Percentiles rank a stretch among this genome's conserved stretches.
Evolutionary conservation across 2,888 invertebrate species (phyloP).

Genomic region (Hybos culiciformis): DNA sequence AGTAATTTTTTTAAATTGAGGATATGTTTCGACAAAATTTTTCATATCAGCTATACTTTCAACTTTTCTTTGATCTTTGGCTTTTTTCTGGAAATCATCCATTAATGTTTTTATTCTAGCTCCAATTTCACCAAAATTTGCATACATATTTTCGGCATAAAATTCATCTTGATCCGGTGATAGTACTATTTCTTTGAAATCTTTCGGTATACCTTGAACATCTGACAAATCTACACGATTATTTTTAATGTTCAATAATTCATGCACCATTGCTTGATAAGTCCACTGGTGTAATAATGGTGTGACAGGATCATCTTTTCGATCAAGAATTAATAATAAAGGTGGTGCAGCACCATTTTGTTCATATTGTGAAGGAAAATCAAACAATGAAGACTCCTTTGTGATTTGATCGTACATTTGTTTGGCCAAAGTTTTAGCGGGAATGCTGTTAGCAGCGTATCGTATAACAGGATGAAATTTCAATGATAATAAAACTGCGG

Average conservation of each 20-base stretch:
- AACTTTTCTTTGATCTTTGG: slow-evolving; percentile 90
- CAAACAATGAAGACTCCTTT: slow-evolving; percentile 77
- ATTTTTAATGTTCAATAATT: slow-evolving; percentile 81
- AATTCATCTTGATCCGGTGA: slow-evolving; percentile 95
- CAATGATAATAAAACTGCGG: slow-evolving; percentile 75
- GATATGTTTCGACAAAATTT: slow-evolving; percentile 93
- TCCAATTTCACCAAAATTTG: slow-evolving; percentile 98
- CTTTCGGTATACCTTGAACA: slow-evolving; percentile 72
- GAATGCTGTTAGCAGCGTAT: slow-evolving; percentile 74
- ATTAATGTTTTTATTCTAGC: slow-evolving; percentile 91
- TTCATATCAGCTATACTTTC: slow-evolving; percentile 99
- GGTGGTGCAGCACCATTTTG: slow-evolving; percentile 52
- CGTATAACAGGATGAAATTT: slow-evolving; percentile 81
- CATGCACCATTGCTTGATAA: slow-evolving; percentile 99
- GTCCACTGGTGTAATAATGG: slow-evolving; percentile 97
- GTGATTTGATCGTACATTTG: slow-evolving; percentile 70
- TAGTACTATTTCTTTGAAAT: slow-evolving; percentile 83
- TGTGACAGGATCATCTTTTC: slow-evolving; percentile 90
- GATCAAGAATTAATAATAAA: slow-evolving; percentile 76
- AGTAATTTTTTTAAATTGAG: slow-evolving; percentile 92
- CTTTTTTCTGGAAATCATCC: slow-evolving; percentile 94
- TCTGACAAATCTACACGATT: slow-evolving; percentile 83
- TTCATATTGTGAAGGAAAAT: slow-evolving; percentile 50
- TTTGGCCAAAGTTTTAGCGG: slow-evolving; percentile 73
- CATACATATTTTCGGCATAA: slow-evolving; percentile 85